These are phyloP conservation scores for Listronotus oregonensis DNA, from an alignment of 1,140 invertebrate species.

Conservation along the genomic window DNA sequence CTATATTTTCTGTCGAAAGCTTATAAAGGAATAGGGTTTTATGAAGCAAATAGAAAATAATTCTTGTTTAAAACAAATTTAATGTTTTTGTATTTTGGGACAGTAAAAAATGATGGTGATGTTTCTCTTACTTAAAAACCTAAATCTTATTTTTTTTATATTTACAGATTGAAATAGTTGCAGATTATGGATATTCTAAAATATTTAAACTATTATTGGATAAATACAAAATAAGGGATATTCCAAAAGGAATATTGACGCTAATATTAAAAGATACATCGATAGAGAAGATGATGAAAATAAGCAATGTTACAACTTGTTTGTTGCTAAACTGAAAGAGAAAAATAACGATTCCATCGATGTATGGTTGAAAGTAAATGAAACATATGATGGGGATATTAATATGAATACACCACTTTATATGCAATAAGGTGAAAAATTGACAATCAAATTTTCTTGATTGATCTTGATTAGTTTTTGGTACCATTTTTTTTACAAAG, in stretches of 20 bases:
- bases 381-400: conserved; percentile 71
- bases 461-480: too few relatives aligned
- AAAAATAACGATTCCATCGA: conserved; percentile 48
- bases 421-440: conserved; percentile 75
- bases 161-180: conserved; percentile 62
- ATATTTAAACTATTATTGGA: conserved; percentile 66
- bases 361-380: conserved; percentile 60
- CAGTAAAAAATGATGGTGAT: too few relatives aligned
- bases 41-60: too few relatives aligned
- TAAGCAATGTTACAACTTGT: conserved; percentile 62
- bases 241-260: conserved; percentile 34
- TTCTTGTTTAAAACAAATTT: too few relatives aligned
- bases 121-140: too few relatives aligned
- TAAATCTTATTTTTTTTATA: not conserved
- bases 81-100: too few relatives aligned
- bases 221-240: conserved; percentile 58
- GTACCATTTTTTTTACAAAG: too few relatives aligned
- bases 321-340: conserved; percentile 58
- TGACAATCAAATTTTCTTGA: too few relatives aligned
- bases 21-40: too few relatives aligned
- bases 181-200: conserved; percentile 64
- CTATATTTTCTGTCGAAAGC: too few relatives aligned
- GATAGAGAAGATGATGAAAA: conserved; percentile 54
- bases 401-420: conserved; percentile 66
- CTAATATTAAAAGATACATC: conserved; percentile 39